These are phyloP conservation scores for Bombus waltoni DNA, from an alignment of 1,140 invertebrate genomes.

Conservation along the genomic window DNA sequence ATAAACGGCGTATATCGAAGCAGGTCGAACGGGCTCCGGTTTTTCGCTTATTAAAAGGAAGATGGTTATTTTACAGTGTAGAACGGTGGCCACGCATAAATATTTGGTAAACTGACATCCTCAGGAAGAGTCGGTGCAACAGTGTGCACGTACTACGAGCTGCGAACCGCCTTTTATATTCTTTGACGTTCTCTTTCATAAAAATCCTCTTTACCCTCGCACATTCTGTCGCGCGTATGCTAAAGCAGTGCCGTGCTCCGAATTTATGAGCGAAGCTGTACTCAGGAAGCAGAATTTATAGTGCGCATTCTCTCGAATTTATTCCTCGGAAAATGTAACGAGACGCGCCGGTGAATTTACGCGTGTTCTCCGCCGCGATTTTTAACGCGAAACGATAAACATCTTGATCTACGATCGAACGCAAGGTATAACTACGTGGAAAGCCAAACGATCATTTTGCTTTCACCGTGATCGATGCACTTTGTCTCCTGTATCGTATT, in stretches of 20 bases:
- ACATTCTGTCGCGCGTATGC: slow-evolving; percentile 46
- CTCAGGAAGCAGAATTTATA: slow-evolving; percentile 50
- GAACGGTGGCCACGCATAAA: neutral
- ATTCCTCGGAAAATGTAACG: slow-evolving; percentile 58
- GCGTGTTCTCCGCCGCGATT: slow-evolving; percentile 35
- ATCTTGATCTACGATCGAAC: slow-evolving; percentile 39
- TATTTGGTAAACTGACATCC: slow-evolving; percentile 18
- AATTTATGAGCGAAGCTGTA: slow-evolving; percentile 53
- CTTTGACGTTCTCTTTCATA: slow-evolving; percentile 44
- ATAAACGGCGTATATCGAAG: too few relatives aligned
- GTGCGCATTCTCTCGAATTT: slow-evolving; percentile 53
- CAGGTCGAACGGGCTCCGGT: neutral
- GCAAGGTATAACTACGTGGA: neutral
- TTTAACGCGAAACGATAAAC: slow-evolving; percentile 48
- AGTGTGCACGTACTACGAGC: neutral
- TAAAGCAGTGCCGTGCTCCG: slow-evolving; percentile 45
- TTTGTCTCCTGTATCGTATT: neutral
- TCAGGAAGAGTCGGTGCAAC: neutral
- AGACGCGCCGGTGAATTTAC: slow-evolving; percentile 45
- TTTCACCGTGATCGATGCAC: slow-evolving; percentile 23
- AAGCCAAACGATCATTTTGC: slow-evolving; percentile 21
- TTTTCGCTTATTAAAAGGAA: neutral
- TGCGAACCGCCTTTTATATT: slow-evolving; percentile 41
- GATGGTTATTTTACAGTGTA: slow-evolving; percentile 5
- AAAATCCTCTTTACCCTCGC: slow-evolving; percentile 44